Evolutionary conservation across 2,797 vertebrate species (phyloP).

Genomic region (Tiaroga cobitis): DNA sequence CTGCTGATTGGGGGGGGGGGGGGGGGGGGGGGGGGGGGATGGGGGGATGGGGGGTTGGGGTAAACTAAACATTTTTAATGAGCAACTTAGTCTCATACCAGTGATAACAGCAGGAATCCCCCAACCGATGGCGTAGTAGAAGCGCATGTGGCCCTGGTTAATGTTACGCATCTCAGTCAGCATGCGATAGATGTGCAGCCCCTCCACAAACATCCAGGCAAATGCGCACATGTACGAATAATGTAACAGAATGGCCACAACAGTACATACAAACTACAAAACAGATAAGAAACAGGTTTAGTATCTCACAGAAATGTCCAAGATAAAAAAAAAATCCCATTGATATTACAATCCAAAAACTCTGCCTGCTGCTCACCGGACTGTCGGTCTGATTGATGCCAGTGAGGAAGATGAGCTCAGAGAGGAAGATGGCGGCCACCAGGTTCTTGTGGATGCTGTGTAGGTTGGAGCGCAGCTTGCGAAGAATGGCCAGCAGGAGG

Average conservation of each 20-base stretch:
- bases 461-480: conserved; percentile 82
- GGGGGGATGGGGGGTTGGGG: too few relatives aligned
- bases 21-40: too few relatives aligned
- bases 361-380: conserved; percentile 73
- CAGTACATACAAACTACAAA: conserved; percentile 82
- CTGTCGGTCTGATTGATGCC: conserved; percentile 87
- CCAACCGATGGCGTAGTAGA: conserved; percentile 88
- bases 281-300: conserved; percentile 19
- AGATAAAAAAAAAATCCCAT: background rate
- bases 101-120: conserved; percentile 87
- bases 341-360: background rate
- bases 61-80: background rate
- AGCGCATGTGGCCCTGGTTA: conserved; percentile 85
- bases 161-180: conserved; percentile 87
- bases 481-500: conserved; percentile 78
- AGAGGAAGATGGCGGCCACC: conserved; percentile 81
- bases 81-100: conserved; percentile 71
- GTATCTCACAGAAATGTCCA: background rate
- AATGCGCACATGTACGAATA: conserved; percentile 86
- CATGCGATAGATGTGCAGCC: conserved; percentile 87
- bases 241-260: conserved; percentile 85
- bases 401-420: conserved; percentile 84
- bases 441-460: conserved; percentile 86
- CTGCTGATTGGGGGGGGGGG: background rate
- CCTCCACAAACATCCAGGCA: conserved; percentile 88